A percentile compares a stretch with the other conserved stretches of the same genome.
Conservation (phyloP, 1,140 invertebrate genomes). For the Sesamia nonagrioides region DNA sequence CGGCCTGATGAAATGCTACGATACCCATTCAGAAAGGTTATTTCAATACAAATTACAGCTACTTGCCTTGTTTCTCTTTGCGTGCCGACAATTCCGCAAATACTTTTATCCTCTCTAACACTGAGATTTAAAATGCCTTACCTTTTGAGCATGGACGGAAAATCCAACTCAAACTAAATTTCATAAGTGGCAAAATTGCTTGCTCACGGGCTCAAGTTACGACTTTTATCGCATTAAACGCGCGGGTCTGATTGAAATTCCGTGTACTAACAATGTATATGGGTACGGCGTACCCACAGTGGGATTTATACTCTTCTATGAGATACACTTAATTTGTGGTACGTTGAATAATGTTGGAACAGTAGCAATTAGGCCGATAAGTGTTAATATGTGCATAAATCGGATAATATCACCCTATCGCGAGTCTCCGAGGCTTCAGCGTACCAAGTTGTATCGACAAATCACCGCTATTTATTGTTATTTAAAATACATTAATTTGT, state of each 20-base stretch:
- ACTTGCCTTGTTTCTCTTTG: conserved; percentile 82
- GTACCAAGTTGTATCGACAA: conserved; percentile 30
- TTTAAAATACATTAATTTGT: conserved; percentile 43
- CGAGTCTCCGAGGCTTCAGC: neutral
- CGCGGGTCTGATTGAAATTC: conserved; percentile 82
- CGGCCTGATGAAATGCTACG: conserved; percentile 83
- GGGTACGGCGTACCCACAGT: conserved; percentile 79
- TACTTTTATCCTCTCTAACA: conserved; percentile 81
- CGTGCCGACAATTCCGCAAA: conserved; percentile 85
- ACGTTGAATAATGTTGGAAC: conserved; percentile 73
- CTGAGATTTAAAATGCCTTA: conserved; percentile 60
- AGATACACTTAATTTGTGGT: conserved; percentile 75
- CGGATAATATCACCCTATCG: conserved; percentile 48
- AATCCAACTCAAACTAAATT: conserved; percentile 40
- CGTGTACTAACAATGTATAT: conserved; percentile 83
- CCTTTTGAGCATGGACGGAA: conserved; percentile 25
- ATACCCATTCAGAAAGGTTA: conserved; percentile 85
- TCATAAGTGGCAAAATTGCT: conserved; percentile 44
- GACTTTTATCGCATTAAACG: conserved; percentile 42
- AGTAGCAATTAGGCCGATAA: conserved; percentile 66
- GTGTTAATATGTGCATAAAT: conserved; percentile 63
- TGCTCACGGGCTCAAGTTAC: conserved; percentile 49
- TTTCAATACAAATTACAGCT: conserved; percentile 87
- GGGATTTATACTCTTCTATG: conserved; percentile 76
- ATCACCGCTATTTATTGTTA: conserved; percentile 44